Conservation (phyloP, 1,140 invertebrate species). For the Cheumatopsyche charites region DNA sequence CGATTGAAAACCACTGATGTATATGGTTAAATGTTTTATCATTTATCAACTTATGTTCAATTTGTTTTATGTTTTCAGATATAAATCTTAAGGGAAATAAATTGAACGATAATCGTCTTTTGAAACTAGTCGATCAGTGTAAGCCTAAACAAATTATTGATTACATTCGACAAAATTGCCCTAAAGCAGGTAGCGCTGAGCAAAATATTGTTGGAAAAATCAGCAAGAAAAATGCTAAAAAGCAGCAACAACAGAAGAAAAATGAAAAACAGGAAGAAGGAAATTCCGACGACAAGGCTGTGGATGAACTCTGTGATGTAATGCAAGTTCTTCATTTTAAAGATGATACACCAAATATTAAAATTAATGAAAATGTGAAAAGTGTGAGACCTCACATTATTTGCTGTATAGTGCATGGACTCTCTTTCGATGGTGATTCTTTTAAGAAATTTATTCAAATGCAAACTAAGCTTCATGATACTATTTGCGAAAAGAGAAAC, state of each 20-base stretch:
- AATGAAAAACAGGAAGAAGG: conserved; percentile 36
- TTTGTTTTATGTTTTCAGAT: conserved; percentile 57
- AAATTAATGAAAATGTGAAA: conserved; percentile 64
- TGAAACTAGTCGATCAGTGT: conserved; percentile 75
- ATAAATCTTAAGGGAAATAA: conserved; percentile 74
- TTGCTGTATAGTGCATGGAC: conserved; percentile 72
- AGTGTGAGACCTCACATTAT: conserved; percentile 72
- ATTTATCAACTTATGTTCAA: background rate
- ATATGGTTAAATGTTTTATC: no score
- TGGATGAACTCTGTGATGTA: conserved; percentile 49
- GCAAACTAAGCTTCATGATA: conserved; percentile 82
- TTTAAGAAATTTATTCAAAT: conserved; percentile 82
- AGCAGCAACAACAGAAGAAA: conserved; percentile 50
- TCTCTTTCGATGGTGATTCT: conserved; percentile 67
- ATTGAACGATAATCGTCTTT: conserved; percentile 71
- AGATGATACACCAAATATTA: conserved; percentile 62
- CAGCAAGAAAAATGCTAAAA: conserved; percentile 58
- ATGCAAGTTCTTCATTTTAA: conserved; percentile 63
- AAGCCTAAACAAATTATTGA: conserved; percentile 71
- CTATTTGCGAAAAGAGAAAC: conserved; percentile 77
- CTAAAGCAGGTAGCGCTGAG: conserved; percentile 55
- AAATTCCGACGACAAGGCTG: conserved; percentile 49
- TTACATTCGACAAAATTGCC: conserved; percentile 70
- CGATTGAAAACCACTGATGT: no score
- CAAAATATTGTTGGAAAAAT: conserved; percentile 39